phyloP scores from a whole-genome alignment of 1,140 invertebrate genomes.

The Planococcus citri region DNA sequence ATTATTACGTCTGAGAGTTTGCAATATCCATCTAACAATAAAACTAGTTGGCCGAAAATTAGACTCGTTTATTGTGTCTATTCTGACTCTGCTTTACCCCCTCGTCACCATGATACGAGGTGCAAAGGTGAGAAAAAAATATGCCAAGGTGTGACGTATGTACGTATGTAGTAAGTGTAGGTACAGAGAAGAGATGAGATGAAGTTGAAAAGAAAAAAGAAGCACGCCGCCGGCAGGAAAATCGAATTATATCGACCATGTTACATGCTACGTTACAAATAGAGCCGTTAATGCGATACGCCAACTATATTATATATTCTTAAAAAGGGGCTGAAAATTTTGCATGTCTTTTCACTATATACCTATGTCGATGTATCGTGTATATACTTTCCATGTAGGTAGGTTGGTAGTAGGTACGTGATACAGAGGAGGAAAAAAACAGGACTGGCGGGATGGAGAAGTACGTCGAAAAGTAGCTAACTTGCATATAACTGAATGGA shows the following conservation, averaged over 20 bases:
- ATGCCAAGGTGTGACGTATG: too few relatives aligned
- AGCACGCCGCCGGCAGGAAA: too few relatives aligned
- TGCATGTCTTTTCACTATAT: neutral
- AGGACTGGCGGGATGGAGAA: neutral
- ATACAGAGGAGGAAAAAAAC: neutral
- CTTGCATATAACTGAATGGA: neutral
- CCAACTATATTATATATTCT: neutral
- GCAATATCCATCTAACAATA: too few relatives aligned
- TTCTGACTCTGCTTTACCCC: too few relatives aligned
- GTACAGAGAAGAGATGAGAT: neutral
- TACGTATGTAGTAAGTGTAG: too few relatives aligned
- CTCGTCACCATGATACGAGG: too few relatives aligned
- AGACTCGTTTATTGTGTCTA: too few relatives aligned
- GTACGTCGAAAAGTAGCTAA: neutral
- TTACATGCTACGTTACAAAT: neutral
- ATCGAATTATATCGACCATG: neutral
- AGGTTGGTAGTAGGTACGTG: neutral
- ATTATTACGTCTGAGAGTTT: too few relatives aligned
- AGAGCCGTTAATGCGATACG: conserved; percentile 9
- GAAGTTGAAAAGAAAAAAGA: too few relatives aligned
- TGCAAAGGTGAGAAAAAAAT: too few relatives aligned
- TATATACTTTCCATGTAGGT: too few relatives aligned
- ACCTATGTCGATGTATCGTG: neutral
- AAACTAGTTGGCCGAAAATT: too few relatives aligned
- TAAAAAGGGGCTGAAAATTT: conserved; percentile 1